Conservation (phyloP, 2,888 invertebrate species). For the Macroteleia sp. region DNA sequence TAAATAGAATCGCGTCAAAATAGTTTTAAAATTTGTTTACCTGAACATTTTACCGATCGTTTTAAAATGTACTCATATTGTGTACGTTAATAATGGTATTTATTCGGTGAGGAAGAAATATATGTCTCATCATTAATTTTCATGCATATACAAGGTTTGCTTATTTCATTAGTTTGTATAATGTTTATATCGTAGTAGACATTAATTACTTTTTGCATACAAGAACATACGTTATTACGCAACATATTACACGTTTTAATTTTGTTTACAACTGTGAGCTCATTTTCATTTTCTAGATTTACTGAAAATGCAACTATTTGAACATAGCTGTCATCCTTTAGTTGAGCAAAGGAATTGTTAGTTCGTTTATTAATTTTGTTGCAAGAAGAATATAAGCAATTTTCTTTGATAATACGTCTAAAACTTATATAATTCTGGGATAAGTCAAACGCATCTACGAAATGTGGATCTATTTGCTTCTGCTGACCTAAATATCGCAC, state of each 20-base stretch:
- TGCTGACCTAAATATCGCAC: constrained; percentile 22
- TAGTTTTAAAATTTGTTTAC: too few relatives aligned
- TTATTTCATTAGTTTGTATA: too few relatives aligned
- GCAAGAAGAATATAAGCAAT: constrained; percentile 30
- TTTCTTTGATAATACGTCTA: constrained; percentile 10
- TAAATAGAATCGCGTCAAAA: too few relatives aligned
- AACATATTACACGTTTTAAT: constrained; percentile 2
- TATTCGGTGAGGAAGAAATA: too few relatives aligned
- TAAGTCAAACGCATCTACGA: constrained; percentile 16
- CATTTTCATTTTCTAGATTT: constrained; percentile 3
- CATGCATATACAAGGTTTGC: too few relatives aligned
- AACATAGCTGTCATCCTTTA: constrained; percentile 6
- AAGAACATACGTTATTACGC: too few relatives aligned
- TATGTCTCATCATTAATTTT: too few relatives aligned
- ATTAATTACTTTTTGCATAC: too few relatives aligned
- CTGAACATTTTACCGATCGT: too few relatives aligned
- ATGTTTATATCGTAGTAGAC: too few relatives aligned
- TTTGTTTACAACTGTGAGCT: constrained; percentile 18
- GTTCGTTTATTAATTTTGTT: constrained; percentile 22
- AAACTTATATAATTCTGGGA: constrained; percentile 2
- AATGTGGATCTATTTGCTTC: neutral
- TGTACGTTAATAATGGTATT: too few relatives aligned
- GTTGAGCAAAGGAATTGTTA: constrained; percentile 28
- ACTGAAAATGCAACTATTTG: constrained; percentile 23
- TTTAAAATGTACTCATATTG: too few relatives aligned